Conservation (phyloP, 2,888 invertebrate genomes). For the Eupithecia subfuscata region DNA sequence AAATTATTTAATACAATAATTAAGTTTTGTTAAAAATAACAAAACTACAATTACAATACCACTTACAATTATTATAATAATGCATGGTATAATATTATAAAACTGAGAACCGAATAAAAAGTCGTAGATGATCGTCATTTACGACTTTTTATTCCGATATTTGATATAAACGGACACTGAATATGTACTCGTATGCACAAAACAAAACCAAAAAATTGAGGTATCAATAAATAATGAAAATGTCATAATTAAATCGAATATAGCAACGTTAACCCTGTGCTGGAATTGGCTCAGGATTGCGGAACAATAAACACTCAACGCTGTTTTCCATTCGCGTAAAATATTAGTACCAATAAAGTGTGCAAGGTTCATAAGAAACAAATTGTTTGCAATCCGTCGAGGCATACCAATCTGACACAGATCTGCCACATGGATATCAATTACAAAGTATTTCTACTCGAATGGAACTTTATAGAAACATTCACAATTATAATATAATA, state of each 20-base stretch:
- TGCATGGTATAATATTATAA: too few species aligned
- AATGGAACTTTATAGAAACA: constrained; percentile 39
- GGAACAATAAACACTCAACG: not conserved
- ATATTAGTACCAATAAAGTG: not conserved
- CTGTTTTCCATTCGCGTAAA: not conserved
- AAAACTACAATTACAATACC: too few species aligned
- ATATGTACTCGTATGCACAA: too few species aligned
- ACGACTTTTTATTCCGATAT: too few species aligned
- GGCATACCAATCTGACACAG: constrained; percentile 51
- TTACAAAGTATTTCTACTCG: constrained; percentile 51
- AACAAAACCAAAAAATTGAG: too few species aligned
- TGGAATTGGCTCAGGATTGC: not conserved
- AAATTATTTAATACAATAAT: too few species aligned
- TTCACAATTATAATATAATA: too few species aligned
- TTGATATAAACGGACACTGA: too few species aligned
- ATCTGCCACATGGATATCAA: constrained; percentile 52
- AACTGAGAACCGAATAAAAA: too few species aligned
- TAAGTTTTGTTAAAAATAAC: too few species aligned
- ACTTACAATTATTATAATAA: too few species aligned
- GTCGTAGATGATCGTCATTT: too few species aligned
- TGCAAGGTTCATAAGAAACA: constrained; percentile 11
- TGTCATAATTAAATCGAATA: not conserved
- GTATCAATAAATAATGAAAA: not conserved
- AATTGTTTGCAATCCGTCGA: constrained; percentile 43
- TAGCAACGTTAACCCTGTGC: not conserved